Evolutionary conservation across 1,140 invertebrate species (phyloP), one percentile per base, ranked within the genome.

Genomic region (Diuraphis noxia): DNA sequence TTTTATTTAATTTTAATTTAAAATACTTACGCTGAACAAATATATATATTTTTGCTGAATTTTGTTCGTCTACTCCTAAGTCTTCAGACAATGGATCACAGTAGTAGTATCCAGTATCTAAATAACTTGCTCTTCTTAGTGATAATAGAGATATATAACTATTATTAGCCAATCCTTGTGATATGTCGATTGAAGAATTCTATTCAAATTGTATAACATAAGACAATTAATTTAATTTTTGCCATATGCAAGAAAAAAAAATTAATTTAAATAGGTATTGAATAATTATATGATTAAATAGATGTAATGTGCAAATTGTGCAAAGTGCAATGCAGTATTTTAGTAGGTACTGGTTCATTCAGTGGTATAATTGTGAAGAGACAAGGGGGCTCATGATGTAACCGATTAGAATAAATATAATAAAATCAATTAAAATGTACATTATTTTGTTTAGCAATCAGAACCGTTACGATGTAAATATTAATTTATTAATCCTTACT

Each of bases 81-180:
- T 36, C 43, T 91, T 81, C 89, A 30, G 89, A 40, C 25, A 91
- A 77, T 38, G 77, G 77, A 52, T 82, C 77, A 82, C 92, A 92
- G 30, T 43, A 46, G 52, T 86, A 92, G 40, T 41, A 92, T 38
- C 92, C 92, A 38, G 92, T 92, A 40, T 92, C 92, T 25, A 92
- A 89, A 87, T 92, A 91, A 52, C 77, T 91, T 13, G 92, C 92
- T 88, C 63, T 86, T 30, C 86, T 86, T 13, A 92, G 17, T 30
- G 63, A 49, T 38, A 92, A 40, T 2, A 79, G 17, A 52, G 91
- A 92, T 63, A 92, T 79, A 79, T 87, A 77, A 43, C 41, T 92
- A 40, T 40, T 40, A 52, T 92, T 92, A 36, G 40, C 91, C 23
- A 87, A 40, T 46, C 91, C 86, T 79, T 92, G 84, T 52, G 84